These are phyloP conservation scores for Campylomormyrus tamandua DNA, from an alignment of 2,113 vertebrate genomes.

Conservation along the genomic window DNA sequence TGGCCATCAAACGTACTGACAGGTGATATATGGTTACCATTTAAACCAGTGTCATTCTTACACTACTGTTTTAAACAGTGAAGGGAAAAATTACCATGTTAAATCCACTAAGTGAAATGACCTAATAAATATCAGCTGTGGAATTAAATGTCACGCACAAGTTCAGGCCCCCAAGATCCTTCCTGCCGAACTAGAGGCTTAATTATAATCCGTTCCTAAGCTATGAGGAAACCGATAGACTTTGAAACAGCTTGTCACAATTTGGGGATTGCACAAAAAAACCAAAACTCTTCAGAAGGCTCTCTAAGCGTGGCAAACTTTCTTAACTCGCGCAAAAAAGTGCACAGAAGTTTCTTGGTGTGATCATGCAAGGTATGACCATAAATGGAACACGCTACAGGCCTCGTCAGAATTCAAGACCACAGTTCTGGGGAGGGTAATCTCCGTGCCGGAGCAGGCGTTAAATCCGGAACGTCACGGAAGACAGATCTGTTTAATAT, in stretches of 20 bases:
- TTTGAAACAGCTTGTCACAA: background rate
- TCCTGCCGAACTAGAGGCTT: background rate
- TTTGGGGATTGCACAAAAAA: background rate
- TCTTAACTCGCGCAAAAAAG: background rate
- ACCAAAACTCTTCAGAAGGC: background rate
- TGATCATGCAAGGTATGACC: background rate
- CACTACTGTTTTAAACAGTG: background rate
- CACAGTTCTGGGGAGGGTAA: background rate
- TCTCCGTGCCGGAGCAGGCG: background rate
- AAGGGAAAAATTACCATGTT: background rate
- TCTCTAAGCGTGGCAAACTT: background rate
- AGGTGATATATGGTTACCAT: background rate
- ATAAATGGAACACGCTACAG: background rate
- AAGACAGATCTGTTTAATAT: slow-evolving; percentile 44
- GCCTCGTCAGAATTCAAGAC: background rate
- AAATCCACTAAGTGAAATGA: background rate
- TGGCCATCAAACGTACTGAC: background rate
- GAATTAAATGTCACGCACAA: background rate
- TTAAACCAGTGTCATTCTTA: background rate
- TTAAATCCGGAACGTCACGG: background rate
- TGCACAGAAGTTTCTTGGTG: background rate
- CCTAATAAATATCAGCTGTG: background rate
- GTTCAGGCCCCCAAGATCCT: background rate
- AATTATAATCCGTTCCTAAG: background rate
- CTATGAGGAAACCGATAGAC: background rate